phyloP scores from a whole-genome alignment of 2,888 invertebrate genomes.

The Torymus texanus region DNA sequence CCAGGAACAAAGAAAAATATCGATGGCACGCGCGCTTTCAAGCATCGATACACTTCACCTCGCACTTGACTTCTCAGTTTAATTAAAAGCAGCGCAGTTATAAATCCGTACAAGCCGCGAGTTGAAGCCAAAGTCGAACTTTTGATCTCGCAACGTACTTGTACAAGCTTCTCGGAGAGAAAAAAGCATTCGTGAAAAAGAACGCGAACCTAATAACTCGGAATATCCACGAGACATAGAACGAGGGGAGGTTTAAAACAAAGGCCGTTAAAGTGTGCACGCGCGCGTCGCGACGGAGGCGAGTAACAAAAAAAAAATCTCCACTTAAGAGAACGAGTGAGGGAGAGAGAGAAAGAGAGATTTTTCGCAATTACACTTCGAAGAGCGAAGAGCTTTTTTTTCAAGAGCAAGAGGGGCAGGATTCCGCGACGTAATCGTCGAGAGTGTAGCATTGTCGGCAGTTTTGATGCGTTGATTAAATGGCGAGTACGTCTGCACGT shows the following conservation, averaged over 20 bases:
- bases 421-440: constrained; percentile 35
- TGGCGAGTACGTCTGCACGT: constrained; percentile 11
- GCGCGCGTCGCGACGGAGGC: neutral
- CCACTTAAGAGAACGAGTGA: neutral
- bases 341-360: neutral
- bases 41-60: too few relatives aligned
- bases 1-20: too few relatives aligned
- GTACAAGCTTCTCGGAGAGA: neutral
- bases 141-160: neutral
- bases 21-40: too few relatives aligned
- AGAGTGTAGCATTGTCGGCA: constrained; percentile 34
- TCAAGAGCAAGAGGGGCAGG: neutral
- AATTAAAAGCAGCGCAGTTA: too few relatives aligned
- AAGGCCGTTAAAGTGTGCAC: neutral
- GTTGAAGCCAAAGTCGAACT: too few relatives aligned
- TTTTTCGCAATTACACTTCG: constrained; percentile 24
- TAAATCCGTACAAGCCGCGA: too few relatives aligned
- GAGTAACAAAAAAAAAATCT: constrained; percentile 8
- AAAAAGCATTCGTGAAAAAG: neutral
- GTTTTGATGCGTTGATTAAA: constrained; percentile 51
- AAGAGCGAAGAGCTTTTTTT: neutral
- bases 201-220: constrained; percentile 5
- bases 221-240: neutral
- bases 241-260: neutral
- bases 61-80: too few relatives aligned